These are phyloP conservation scores for Acronicta alni DNA, from an alignment of 2,888 invertebrate genomes.

Conservation along the genomic window DNA sequence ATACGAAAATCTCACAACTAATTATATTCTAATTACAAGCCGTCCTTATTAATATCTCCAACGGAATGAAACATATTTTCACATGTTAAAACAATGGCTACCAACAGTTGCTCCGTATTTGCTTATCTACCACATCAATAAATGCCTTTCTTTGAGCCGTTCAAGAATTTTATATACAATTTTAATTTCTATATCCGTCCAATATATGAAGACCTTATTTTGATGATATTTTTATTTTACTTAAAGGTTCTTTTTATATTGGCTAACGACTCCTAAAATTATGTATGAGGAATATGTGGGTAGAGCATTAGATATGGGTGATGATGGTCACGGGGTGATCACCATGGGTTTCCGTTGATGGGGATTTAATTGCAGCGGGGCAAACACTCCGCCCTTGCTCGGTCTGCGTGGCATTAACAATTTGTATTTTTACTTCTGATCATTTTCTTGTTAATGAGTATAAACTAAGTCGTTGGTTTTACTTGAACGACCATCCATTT, in stretches of 20 bases:
- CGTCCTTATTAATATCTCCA: slow-evolving; percentile 76
- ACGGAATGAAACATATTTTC: slow-evolving; percentile 79
- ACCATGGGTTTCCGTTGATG: slow-evolving; percentile 73
- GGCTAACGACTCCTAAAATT: slow-evolving; percentile 60
- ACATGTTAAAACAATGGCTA: slow-evolving; percentile 87
- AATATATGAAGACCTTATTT: slow-evolving; percentile 54
- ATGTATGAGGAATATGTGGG: slow-evolving; percentile 70
- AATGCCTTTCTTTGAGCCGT: slow-evolving; percentile 81
- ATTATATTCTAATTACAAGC: slow-evolving; percentile 82
- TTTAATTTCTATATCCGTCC: slow-evolving; percentile 77
- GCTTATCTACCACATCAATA: slow-evolving; percentile 82
- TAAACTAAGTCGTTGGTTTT: not conserved
- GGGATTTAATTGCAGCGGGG: slow-evolving; percentile 78
- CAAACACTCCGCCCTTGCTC: slow-evolving; percentile 75
- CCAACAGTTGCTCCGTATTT: slow-evolving; percentile 78
- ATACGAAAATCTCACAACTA: slow-evolving; percentile 60
- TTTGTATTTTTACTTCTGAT: slow-evolving; percentile 20
- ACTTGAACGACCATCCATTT: no score
- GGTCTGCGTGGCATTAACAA: slow-evolving; percentile 35
- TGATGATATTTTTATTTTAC: not conserved
- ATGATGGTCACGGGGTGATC: slow-evolving; percentile 82
- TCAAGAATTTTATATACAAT: slow-evolving; percentile 78
- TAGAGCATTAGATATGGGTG: slow-evolving; percentile 76
- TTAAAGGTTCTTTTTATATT: slow-evolving; percentile 38
- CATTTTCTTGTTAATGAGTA: slow-evolving; percentile 3